Percentiles rank a stretch among this genome's conserved stretches.
phyloP scores from a whole-genome alignment of 2,797 vertebrate species.

The Rallus crepitans region DNA sequence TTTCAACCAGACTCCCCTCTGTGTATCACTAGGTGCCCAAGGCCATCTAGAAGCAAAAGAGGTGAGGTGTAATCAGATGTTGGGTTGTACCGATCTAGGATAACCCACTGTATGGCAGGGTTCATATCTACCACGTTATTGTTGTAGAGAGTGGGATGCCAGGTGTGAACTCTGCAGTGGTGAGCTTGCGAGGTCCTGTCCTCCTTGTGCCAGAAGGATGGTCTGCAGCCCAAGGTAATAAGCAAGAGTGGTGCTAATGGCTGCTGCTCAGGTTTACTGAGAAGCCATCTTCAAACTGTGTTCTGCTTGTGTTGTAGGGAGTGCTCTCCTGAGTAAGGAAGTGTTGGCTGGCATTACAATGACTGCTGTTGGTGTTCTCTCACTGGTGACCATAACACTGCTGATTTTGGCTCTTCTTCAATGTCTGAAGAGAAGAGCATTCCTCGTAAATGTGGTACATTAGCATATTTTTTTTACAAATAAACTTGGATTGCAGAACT shows the following conservation, averaged over 20 bases:
- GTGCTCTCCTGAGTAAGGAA: not conserved
- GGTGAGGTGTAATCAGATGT: not conserved
- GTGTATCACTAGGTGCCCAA: slow-evolving; percentile 69
- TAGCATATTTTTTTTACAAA: slow-evolving; percentile 14
- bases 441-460: not conserved
- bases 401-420: not conserved
- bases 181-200: slow-evolving; percentile 75
- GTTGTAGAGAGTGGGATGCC: not conserved
- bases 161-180: not conserved
- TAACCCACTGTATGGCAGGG: fast-evolving
- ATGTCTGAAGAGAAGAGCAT: not conserved
- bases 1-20: slow-evolving; percentile 63
- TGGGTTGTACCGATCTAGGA: not conserved
- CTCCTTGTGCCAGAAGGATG: slow-evolving; percentile 59
- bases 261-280: not conserved
- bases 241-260: fast-evolving
- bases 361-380: not conserved
- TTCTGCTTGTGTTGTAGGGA: not conserved
- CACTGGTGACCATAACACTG: not conserved
- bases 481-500: slow-evolving; percentile 1
- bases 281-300: fast-evolving
- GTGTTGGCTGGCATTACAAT: not conserved
- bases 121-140: fast-evolving
- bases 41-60: slow-evolving; percentile 56
- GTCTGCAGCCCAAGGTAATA: slow-evolving; percentile 66